These are phyloP conservation scores for Limonius californicus DNA, from an alignment of 1,140 invertebrate genomes.

Conservation along the genomic window DNA sequence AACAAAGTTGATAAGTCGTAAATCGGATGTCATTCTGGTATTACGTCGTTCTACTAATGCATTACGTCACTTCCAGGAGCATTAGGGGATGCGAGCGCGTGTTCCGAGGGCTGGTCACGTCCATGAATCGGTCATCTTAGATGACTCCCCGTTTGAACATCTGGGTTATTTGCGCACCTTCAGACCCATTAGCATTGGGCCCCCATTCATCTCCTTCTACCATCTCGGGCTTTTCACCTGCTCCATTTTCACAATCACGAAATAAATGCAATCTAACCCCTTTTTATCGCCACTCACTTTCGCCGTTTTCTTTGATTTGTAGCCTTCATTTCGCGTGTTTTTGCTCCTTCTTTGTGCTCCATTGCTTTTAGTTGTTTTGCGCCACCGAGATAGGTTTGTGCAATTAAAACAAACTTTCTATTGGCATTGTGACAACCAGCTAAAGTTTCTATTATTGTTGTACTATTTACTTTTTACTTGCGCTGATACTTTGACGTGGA, in stretches of 20 bases:
- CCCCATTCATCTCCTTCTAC: neutral
- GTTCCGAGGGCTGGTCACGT: conserved; percentile 5
- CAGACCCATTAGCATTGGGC: neutral
- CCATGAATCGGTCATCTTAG: neutral
- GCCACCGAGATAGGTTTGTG: too few relatives aligned
- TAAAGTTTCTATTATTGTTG: too few relatives aligned
- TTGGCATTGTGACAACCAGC: too few relatives aligned
- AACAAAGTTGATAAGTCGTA: conserved; percentile 17
- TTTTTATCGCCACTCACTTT: neutral
- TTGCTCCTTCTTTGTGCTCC: neutral
- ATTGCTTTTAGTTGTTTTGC: neutral
- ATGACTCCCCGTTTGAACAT: neutral
- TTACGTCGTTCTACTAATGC: conserved; percentile 15
- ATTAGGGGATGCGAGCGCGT: neutral
- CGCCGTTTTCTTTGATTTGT: conserved; percentile 1
- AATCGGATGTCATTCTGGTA: conserved; percentile 17
- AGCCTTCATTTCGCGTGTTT: neutral
- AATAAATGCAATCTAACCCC: neutral
- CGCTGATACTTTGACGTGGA: too few relatives aligned
- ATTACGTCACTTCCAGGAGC: conserved; percentile 3
- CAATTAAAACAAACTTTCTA: too few relatives aligned
- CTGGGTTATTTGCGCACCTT: too few relatives aligned
- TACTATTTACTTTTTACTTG: too few relatives aligned
- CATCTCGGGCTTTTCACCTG: neutral
- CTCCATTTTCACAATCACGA: neutral